These are phyloP conservation scores for Chaenogobius annularis DNA, from an alignment of 2,113 vertebrate species.

Conservation along the genomic window DNA sequence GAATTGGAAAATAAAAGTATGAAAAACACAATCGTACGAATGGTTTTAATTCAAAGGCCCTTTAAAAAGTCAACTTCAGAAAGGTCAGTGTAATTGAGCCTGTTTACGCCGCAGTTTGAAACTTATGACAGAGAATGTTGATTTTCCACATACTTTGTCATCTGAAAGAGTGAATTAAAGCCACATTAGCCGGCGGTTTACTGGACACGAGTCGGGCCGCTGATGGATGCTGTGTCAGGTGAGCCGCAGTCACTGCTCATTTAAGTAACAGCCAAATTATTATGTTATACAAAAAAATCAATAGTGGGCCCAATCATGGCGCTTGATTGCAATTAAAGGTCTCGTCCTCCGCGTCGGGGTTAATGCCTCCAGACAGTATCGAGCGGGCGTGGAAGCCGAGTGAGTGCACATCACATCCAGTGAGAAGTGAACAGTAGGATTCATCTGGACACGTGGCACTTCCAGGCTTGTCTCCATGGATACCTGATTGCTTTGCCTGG, in stretches of 20 bases:
- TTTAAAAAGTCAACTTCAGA: not conserved
- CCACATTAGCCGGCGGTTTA: not conserved
- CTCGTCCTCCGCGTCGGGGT: conserved; percentile 25
- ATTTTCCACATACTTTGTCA: not conserved
- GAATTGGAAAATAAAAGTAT: not conserved
- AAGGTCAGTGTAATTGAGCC: not conserved
- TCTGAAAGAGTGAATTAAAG: not conserved
- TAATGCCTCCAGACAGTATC: conserved; percentile 54
- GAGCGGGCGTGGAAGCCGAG: conserved; percentile 46
- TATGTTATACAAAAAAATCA: conserved; percentile 48
- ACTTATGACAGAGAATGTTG: not conserved
- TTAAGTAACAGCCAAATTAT: conserved; percentile 29
- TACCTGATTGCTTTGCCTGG: no score
- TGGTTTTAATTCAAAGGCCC: not conserved
- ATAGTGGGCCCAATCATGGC: conserved; percentile 20
- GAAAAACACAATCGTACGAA: not conserved
- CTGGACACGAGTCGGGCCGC: not conserved
- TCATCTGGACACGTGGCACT: conserved; percentile 11
- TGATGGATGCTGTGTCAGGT: not conserved
- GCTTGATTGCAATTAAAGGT: conserved; percentile 59
- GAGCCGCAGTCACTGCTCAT: conserved; percentile 22
- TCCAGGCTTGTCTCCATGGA: no score
- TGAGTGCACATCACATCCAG: conserved; percentile 41
- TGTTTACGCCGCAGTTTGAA: not conserved
- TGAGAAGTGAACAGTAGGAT: conserved; percentile 31